phyloP scores from a whole-genome alignment of 30 jellyfish, hydroid and myxozoan genomes.

The Chironex yamaguchii region DNA sequence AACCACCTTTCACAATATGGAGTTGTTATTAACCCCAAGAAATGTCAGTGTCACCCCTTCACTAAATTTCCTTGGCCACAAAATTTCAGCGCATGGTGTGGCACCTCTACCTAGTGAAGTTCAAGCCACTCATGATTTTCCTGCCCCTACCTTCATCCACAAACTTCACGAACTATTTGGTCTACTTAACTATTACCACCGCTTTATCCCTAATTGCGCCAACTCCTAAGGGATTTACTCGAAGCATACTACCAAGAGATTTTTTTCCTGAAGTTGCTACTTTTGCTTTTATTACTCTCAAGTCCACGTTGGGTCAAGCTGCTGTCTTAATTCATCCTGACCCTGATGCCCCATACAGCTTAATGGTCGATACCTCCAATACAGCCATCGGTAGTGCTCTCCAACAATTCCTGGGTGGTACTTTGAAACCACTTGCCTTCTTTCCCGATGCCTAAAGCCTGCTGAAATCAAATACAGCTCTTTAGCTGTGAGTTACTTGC shows the following conservation, averaged over 20 bases:
- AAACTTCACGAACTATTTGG: background rate
- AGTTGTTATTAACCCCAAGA: background rate
- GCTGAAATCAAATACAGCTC: conserved; percentile 7
- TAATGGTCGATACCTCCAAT: background rate
- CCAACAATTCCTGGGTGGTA: background rate
- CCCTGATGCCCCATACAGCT: background rate
- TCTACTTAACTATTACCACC: background rate
- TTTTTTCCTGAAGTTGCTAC: background rate
- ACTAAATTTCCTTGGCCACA: background rate
- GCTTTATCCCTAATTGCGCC: background rate
- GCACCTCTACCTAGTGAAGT: background rate
- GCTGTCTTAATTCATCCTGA: background rate
- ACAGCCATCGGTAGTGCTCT: background rate
- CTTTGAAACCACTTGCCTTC: background rate
- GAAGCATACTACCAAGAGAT: background rate
- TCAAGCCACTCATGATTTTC: background rate
- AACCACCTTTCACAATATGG: background rate
- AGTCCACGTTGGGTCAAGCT: background rate
- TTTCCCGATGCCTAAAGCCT: background rate
- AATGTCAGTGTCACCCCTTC: background rate
- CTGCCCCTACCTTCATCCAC: background rate
- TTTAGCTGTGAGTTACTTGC: conserved; percentile 29
- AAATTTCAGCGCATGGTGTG: background rate
- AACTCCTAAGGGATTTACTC: background rate
- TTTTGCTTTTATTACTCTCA: background rate